Evolutionary conservation across 1,140 invertebrate species (phyloP), one percentile per base, ranked within the genome.

Genomic region (Drosophila lacteicornis): DNA sequence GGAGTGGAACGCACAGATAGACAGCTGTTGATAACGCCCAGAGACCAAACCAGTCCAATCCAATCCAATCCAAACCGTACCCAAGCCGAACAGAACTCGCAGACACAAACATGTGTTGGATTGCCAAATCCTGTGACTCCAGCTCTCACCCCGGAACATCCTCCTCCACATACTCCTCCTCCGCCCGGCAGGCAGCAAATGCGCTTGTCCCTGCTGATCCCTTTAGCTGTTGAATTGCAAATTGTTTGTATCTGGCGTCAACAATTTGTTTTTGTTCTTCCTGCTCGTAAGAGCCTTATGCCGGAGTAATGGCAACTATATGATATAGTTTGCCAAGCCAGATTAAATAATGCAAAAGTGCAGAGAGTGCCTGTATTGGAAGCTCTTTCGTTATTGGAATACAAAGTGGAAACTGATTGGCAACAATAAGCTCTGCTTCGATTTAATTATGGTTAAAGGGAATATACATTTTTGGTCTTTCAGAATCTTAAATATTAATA

Each of bases 201-300:
- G 84, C 84, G 84, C 84, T 90, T 88, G 84, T 88, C 75, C 74
- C 80, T 88, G 81, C 86, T 90, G 85, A 90, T 90, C 85, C 85
- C 77, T 80, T 90, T 73, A 85, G 85, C 85, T 90, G 85, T 90
- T 90, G 85, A 90, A 90, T 90, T 90, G 85, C 85, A 90, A 90
- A 90, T 90, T 90, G 85, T 90, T 84, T 90, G 85, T 84, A 80
- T 79, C 75, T 90, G 84, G 74, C 74, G 84, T 81, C 68, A 75
- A 82, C 60, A 82, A 84, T 88, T 88, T 88, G 71, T 61, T 80
- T 77, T 67, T 36, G 9, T 75, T 63, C 43, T 75, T 45, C 43
- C 33, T 62, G 19, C 69, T 67, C n/a, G 42, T 73, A 73, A 60
- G 69, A 73, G 69, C 51, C 69, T 73, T 73, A 73, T 51, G 53